Evolutionary conservation across 2,888 invertebrate species (phyloP).

Genomic region (Biston betularia): DNA sequence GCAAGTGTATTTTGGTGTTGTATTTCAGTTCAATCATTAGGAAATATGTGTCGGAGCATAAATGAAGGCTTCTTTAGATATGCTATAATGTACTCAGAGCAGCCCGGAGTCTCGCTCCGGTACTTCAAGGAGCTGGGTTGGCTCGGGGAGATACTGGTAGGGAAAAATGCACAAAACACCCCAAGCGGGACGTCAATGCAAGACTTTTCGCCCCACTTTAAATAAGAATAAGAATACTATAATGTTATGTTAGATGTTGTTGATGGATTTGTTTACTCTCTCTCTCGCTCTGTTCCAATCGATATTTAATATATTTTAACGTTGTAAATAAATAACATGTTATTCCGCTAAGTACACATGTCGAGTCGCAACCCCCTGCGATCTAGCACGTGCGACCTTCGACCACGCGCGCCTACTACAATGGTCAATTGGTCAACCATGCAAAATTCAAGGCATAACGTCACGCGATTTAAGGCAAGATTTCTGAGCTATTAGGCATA

Average conservation of each 20-base stretch:
- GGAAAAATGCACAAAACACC: too few species aligned
- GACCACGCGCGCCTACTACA: slow-evolving; percentile 51
- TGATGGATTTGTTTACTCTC: too few species aligned
- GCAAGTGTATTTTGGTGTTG: slow-evolving; percentile 8
- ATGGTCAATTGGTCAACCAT: slow-evolving; percentile 53
- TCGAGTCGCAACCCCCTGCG: slow-evolving; percentile 19
- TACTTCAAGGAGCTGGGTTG: too few species aligned
- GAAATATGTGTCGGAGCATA: background rate
- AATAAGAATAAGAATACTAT: too few species aligned
- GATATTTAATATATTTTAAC: too few species aligned
- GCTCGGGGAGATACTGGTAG: too few species aligned
- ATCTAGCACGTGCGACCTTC: slow-evolving; percentile 52
- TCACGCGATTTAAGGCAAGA: slow-evolving; percentile 54
- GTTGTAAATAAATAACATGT: background rate
- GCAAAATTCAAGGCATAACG: slow-evolving; percentile 54
- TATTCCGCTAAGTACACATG: background rate
- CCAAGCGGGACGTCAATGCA: too few species aligned
- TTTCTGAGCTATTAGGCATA: slow-evolving; percentile 32
- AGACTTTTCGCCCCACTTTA: too few species aligned
- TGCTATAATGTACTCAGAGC: background rate
- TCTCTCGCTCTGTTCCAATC: too few species aligned
- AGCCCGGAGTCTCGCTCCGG: too few species aligned
- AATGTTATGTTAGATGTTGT: too few species aligned
- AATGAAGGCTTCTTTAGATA: background rate
- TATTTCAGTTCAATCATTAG: background rate